Conservation (phyloP, 92 coral and sea anemone genomes). For the Paragorgia papillata region DNA sequence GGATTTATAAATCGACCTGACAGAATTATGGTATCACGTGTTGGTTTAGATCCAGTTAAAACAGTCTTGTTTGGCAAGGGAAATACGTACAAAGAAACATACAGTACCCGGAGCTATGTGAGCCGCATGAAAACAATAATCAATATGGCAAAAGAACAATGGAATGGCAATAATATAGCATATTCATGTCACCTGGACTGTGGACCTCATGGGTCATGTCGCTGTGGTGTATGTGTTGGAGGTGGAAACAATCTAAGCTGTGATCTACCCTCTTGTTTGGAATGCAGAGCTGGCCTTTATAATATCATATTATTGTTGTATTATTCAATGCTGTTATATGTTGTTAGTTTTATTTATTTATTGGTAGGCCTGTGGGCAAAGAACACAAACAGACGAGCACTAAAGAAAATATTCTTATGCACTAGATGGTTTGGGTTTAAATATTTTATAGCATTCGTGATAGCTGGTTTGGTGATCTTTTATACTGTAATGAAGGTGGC, state of each 20-base stretch:
- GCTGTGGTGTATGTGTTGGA: conserved; percentile 92
- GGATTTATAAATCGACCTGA: conserved; percentile 92
- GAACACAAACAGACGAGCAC: conserved; percentile 45
- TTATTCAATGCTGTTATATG: conserved; percentile 34
- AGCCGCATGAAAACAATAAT: conserved; percentile 68
- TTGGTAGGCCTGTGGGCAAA: conserved; percentile 46
- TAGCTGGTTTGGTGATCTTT: conserved; percentile 47
- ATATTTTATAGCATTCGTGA: conserved; percentile 31
- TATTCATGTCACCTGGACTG: conserved; percentile 92
- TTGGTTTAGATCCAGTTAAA: conserved; percentile 68
- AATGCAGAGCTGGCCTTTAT: conserved; percentile 82
- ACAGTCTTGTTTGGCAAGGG: conserved; percentile 73
- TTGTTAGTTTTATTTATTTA: conserved; percentile 49
- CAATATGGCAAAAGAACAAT: conserved; percentile 60
- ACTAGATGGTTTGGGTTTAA: conserved; percentile 54
- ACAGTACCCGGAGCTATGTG: conserved; percentile 78
- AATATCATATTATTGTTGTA: conserved; percentile 54
- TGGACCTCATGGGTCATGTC: conserved; percentile 99
- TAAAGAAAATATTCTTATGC: conserved; percentile 53
- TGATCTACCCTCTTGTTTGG: conserved; percentile 74
- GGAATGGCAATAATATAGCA: conserved; percentile 40
- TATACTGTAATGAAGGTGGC: conserved; percentile 58
- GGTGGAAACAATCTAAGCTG: conserved; percentile 80
- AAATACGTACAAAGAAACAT: conserved; percentile 63
- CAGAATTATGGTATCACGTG: conserved; percentile 75